Base-by-base conservation (phyloP, 2,888 invertebrate genomes). In the Sarcophaga caerulescens region DNA sequence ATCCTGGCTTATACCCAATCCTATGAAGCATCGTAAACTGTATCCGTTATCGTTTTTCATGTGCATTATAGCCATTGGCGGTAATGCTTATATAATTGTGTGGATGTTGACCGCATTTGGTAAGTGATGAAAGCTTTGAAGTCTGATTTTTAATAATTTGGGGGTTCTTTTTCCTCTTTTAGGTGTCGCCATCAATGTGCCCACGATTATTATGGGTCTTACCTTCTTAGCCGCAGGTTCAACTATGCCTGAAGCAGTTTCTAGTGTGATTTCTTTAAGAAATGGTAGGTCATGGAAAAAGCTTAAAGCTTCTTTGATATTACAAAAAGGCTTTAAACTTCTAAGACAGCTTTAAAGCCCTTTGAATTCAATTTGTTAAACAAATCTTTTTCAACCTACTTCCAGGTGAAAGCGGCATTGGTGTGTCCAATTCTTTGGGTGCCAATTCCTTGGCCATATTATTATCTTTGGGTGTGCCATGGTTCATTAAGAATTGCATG, bases 21-120 rank as follows among this genome's bases (percentile, higher is more conserved):
- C 96, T 0, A 92, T 94, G 71, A 94, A 93, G 5, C 93, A 94
- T 89, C 94, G 94, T 23, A 94, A 93, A 73, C 93, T 95, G 87
- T 98, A 96, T 91, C 96, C 97, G 0, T 62, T 96, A 0, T 95
- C 97, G 0, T 98, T 99, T 91, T 87, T 97, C 19, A 96, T 98
- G 95, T 98, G 98, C 90, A 95, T 98, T 44, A 92, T 97, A 2
- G 97, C 97, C 95, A 97, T 99, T 87, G 98, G 97, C 3, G 92
- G 94, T 1, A 96, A 97, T 88, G 97, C 98, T 0, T 99, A 98
- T 91, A 89, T 97, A 77, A 96, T 98, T 44, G 96, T 98, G 0
- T 99, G 99, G 98, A 97, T 98, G 96, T 96, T 98, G 92, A 96
- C 97, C 47, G 94, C 97, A 4, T 95, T 98, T 88, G 98, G 98